phyloP scores from a whole-genome alignment of 2,888 invertebrate species.

The Heterodera filipjevi region DNA sequence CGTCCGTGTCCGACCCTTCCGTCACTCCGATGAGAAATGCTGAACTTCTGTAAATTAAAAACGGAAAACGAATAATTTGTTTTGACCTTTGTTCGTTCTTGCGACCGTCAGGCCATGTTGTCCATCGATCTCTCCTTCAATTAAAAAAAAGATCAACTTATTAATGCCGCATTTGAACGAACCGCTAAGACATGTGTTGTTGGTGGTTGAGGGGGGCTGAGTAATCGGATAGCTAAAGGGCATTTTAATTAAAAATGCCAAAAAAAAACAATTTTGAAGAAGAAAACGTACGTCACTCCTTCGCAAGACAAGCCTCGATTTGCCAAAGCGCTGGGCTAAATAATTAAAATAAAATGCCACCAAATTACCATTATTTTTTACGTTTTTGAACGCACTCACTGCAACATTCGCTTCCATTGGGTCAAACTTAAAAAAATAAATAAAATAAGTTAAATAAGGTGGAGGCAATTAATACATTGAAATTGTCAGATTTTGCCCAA shows the following conservation, averaged over 20 bases:
- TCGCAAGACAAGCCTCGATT: neutral
- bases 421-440: neutral
- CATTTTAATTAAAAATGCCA: neutral
- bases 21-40: neutral
- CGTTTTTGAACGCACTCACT: neutral
- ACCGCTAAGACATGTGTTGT: slow-evolving; percentile 1
- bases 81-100: neutral
- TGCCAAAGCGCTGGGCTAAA: neutral
- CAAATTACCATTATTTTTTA: too few relatives aligned
- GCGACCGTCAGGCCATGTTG: neutral
- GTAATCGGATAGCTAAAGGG: neutral
- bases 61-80: neutral
- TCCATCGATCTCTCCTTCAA: neutral
- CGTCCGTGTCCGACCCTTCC: neutral
- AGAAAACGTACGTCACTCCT: neutral
- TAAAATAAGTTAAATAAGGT: neutral
- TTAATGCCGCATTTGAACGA: neutral
- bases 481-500: slow-evolving; percentile 62
- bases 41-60: neutral
- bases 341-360: neutral
- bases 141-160: neutral
- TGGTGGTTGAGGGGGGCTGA: neutral
- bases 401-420: slow-evolving; percentile 4
- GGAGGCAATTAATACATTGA: slow-evolving; percentile 46
- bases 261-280: too few relatives aligned